Evolutionary conservation across 2,888 invertebrate species (phyloP).

Genomic region (Machimus rusticus): DNA sequence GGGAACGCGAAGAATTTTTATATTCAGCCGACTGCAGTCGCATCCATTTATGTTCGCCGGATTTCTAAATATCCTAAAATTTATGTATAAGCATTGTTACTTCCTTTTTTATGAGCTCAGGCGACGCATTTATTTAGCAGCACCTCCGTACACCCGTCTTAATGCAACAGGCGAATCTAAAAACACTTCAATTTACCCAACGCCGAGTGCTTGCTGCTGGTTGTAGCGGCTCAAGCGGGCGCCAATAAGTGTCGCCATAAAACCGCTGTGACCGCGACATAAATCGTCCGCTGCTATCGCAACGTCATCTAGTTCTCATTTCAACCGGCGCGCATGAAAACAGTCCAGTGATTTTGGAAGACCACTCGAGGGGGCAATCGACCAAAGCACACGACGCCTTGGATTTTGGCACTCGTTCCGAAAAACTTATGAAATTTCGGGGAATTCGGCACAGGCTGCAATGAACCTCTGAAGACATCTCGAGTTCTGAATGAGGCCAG

Average conservation of each 20-base stretch:
- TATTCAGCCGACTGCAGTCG: background rate
- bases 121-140: background rate
- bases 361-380: background rate
- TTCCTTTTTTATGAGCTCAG: background rate
- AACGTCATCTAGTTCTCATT: slow-evolving; percentile 37
- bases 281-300: slow-evolving; percentile 29
- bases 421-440: slow-evolving; percentile 3
- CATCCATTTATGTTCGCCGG: background rate
- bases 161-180: background rate
- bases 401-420: background rate
- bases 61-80: slow-evolving; percentile 20
- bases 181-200: background rate
- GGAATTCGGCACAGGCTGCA: background rate
- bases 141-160: background rate
- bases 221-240: background rate
- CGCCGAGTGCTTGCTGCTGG: background rate
- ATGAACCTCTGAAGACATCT: background rate
- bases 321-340: slow-evolving; percentile 24
- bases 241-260: background rate
- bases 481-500: background rate
- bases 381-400: background rate
- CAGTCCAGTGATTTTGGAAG: background rate
- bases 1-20: background rate
- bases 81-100: background rate
- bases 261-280: background rate